A percentile compares a stretch with the other conserved stretches of the same genome.
Conservation (phyloP, 2,113 vertebrate genomes). For the Pseudonaja textilis region DNA sequence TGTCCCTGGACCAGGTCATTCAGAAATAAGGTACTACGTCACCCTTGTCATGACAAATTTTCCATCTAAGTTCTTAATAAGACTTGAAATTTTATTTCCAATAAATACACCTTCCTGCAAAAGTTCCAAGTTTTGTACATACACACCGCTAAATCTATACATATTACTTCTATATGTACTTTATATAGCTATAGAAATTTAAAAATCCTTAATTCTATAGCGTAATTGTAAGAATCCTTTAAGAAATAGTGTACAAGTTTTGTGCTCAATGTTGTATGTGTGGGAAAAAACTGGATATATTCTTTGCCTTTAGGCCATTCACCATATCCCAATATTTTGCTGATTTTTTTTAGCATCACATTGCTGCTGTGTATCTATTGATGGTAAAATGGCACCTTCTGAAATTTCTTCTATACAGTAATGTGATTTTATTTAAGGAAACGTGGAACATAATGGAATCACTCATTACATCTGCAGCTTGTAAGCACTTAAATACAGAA, state of each 20-base stretch:
- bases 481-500: neutral
- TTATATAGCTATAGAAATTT: neutral
- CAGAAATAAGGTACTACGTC: conserved; percentile 15
- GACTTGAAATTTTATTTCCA: neutral
- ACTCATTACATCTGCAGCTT: neutral
- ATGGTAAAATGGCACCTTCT: neutral
- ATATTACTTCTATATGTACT: neutral
- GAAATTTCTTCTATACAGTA: neutral
- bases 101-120: neutral
- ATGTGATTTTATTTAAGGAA: neutral
- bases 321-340: neutral
- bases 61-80: neutral
- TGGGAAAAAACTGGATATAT: neutral
- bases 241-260: neutral
- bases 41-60: neutral
- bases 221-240: neutral
- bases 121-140: neutral
- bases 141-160: neutral
- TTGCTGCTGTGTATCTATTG: neutral
- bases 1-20: neutral
- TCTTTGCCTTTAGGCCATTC: neutral
- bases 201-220: neutral
- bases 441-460: neutral
- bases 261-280: neutral
- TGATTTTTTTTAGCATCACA: neutral